These are phyloP conservation scores for Discoglossus pictus DNA, from an alignment of 2,797 vertebrate species.

Conservation along the genomic window DNA sequence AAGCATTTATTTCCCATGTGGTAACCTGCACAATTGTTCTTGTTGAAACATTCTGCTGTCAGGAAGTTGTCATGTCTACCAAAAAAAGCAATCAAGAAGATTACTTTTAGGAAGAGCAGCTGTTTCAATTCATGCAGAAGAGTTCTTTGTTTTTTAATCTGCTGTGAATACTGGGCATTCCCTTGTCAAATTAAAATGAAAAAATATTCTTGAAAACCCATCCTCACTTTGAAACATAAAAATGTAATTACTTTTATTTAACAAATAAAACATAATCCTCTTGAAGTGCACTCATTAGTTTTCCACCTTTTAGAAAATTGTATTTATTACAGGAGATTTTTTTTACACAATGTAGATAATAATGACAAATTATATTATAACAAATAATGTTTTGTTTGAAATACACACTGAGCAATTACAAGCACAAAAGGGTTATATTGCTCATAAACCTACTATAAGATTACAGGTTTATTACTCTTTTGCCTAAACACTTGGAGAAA, in stretches of 20 bases:
- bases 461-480: constrained; percentile 34
- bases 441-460: constrained; percentile 15
- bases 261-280: constrained; percentile 40
- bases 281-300: constrained; percentile 40
- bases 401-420: constrained; percentile 7
- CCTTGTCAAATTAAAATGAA: constrained; percentile 39
- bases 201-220: constrained; percentile 33
- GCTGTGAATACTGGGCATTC: constrained; percentile 36
- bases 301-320: constrained; percentile 6
- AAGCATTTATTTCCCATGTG: constrained; percentile 48
- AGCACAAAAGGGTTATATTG: constrained; percentile 23
- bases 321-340: constrained; percentile 4
- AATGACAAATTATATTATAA: constrained; percentile 27
- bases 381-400: constrained; percentile 28
- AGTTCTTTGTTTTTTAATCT: constrained; percentile 42
- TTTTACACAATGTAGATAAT: constrained; percentile 14
- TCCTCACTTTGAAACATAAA: constrained; percentile 23
- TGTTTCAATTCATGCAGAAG: constrained; percentile 43
- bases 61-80: constrained; percentile 47
- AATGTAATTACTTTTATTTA: constrained; percentile 41
- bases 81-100: constrained; percentile 34
- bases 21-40: constrained; percentile 42
- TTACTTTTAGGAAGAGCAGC: constrained; percentile 40
- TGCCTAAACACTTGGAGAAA: constrained; percentile 27
- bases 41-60: constrained; percentile 36